phyloP scores from a whole-genome alignment of 37 sponge, comb jelly and placozoan genomes.

The Ephydatia muelleri region DNA sequence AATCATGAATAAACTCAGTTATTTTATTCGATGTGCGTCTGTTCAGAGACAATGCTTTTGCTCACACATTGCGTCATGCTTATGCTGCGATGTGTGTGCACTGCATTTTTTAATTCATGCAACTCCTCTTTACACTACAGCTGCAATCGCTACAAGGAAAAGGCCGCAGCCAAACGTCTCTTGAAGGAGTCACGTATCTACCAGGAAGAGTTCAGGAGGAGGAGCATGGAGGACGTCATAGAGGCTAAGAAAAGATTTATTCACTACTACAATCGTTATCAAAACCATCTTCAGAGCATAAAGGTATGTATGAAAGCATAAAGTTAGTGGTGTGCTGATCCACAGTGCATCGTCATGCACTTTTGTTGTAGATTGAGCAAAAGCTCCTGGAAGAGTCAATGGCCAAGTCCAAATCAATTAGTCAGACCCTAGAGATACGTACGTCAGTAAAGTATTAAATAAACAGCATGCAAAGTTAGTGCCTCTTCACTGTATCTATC shows the following conservation, averaged over 20 bases:
- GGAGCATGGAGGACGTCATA: slow-evolving; percentile 12
- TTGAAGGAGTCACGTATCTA: slow-evolving; percentile 35
- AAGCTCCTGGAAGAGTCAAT: slow-evolving; percentile 48
- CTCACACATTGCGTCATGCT: too few species aligned
- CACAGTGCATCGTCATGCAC: neutral
- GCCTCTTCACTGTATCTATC: too few species aligned
- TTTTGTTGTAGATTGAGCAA: slow-evolving; percentile 46
- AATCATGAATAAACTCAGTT: too few species aligned
- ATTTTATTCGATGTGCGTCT: too few species aligned
- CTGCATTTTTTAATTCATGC: too few species aligned
- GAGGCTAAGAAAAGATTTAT: slow-evolving; percentile 22
- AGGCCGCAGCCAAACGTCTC: slow-evolving; percentile 21
- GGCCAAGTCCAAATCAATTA: slow-evolving; percentile 34
- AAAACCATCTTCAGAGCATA: slow-evolving; percentile 57
- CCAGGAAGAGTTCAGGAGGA: slow-evolving; percentile 40
- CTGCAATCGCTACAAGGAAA: slow-evolving; percentile 65
- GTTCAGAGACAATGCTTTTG: too few species aligned
- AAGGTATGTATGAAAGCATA: slow-evolving; percentile 18
- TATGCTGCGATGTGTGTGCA: too few species aligned
- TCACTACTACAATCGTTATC: slow-evolving; percentile 46
- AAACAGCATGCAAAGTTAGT: too few species aligned
- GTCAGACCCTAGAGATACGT: slow-evolving; percentile 37
- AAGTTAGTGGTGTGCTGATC: too few species aligned
- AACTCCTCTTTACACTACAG: slow-evolving; percentile 18
- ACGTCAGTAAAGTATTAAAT: neutral